phyloP scores from a whole-genome alignment of 37 sponge, comb jelly and placozoan species.

The Haliclona indistincta region DNA sequence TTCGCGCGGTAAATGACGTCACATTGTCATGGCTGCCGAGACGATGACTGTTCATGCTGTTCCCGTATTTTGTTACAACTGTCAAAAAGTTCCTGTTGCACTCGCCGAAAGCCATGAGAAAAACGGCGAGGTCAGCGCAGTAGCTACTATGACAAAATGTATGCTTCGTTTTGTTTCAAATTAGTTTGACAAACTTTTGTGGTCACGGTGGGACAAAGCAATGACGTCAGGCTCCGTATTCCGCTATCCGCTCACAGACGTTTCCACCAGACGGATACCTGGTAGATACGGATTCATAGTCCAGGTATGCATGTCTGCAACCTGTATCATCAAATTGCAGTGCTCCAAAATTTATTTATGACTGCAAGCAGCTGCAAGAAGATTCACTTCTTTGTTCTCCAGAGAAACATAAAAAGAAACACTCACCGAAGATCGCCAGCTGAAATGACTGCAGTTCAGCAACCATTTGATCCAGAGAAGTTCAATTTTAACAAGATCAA shows the following conservation, averaged over 20 bases:
- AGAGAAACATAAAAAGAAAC: slow-evolving; percentile 77
- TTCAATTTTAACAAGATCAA: slow-evolving; percentile 80
- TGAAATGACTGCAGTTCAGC: slow-evolving; percentile 33
- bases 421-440: slow-evolving; percentile 69
- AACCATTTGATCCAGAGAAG: slow-evolving; percentile 59
- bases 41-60: too few relatives aligned
- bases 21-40: too few relatives aligned
- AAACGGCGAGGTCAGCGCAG: too few relatives aligned
- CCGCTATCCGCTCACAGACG: slow-evolving; percentile 54
- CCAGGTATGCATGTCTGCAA: slow-evolving; percentile 20
- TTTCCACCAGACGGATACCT: slow-evolving; percentile 26
- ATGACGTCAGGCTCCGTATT: slow-evolving; percentile 50
- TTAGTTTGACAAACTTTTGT: slow-evolving; percentile 59
- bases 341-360: not conserved
- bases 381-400: not conserved
- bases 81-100: slow-evolving; percentile 14
- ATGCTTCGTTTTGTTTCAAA: not conserved
- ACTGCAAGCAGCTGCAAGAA: not conserved
- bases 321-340: not conserved
- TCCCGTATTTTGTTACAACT: slow-evolving; percentile 1
- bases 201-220: slow-evolving; percentile 54
- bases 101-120: not conserved
- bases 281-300: slow-evolving; percentile 64
- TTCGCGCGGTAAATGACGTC: too few relatives aligned
- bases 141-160: not conserved